Evolutionary conservation across 2,113 vertebrate species (phyloP).

Genomic region (Plectropomus leopardus): DNA sequence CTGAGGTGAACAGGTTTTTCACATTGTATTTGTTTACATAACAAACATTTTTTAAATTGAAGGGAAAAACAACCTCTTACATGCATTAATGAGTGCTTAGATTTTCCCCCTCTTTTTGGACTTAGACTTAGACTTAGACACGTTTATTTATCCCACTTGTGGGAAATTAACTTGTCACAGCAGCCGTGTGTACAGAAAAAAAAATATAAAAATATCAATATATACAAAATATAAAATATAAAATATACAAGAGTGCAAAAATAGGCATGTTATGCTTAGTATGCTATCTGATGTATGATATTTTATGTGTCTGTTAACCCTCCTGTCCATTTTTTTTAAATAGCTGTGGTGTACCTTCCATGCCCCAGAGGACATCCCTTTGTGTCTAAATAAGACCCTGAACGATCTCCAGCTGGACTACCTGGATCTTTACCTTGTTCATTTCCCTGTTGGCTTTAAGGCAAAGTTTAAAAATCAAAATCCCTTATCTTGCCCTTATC

Average conservation of each 20-base stretch:
- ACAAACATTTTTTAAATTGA: neutral
- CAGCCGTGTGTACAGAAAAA: no score
- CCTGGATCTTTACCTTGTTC: slow-evolving; percentile 86
- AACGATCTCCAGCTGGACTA: slow-evolving; percentile 82
- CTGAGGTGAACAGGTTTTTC: neutral
- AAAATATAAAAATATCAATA: no score
- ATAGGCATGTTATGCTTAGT: neutral
- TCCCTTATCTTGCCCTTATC: neutral
- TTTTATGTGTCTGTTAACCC: neutral
- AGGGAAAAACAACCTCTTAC: neutral
- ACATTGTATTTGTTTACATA: neutral
- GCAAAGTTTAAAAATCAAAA: slow-evolving; percentile 46
- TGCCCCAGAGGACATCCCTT: slow-evolving; percentile 79
- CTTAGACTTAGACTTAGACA: no score
- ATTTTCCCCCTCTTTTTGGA: no score
- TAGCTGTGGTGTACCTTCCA: slow-evolving; percentile 82
- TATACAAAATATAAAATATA: no score
- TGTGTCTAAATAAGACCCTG: slow-evolving; percentile 81
- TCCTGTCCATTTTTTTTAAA: neutral
- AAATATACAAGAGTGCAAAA: no score
- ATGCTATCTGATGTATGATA: neutral
- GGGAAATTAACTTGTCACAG: no score
- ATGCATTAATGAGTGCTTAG: neutral
- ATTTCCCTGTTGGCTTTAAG: slow-evolving; percentile 85
- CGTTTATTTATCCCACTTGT: no score